These are phyloP conservation scores for Protonemura montana DNA, from an alignment of 2,888 invertebrate species.

Conservation along the genomic window DNA sequence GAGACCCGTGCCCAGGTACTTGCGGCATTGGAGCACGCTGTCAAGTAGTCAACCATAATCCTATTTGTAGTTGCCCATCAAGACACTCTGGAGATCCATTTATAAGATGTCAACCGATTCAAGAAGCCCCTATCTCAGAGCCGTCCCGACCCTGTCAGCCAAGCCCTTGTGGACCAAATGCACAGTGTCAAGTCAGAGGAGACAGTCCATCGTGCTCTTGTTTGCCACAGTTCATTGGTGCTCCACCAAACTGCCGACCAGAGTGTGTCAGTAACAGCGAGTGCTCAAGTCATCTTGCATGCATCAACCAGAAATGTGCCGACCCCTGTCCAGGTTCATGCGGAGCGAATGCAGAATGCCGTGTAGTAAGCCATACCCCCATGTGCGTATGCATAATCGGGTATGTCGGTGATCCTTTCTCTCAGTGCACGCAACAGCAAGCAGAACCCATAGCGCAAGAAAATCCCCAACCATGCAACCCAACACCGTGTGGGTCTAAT, in stretches of 20 bases:
- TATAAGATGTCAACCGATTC: constrained; percentile 66
- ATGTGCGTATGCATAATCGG: constrained; percentile 54
- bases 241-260: constrained; percentile 64
- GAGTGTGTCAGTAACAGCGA: constrained; percentile 69
- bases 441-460: constrained; percentile 46
- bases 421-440: constrained; percentile 59
- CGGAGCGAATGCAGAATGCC: constrained; percentile 76
- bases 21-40: constrained; percentile 74
- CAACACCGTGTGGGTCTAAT: constrained; percentile 57
- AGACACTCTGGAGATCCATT: constrained; percentile 81
- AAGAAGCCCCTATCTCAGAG: constrained; percentile 47
- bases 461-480: constrained; percentile 48
- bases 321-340: constrained; percentile 74
- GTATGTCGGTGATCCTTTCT: constrained; percentile 57
- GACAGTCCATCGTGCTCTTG: constrained; percentile 67
- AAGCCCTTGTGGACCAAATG: constrained; percentile 54
- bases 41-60: constrained; percentile 77
- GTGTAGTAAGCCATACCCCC: constrained; percentile 57
- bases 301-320: constrained; percentile 61
- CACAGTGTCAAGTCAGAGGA: constrained; percentile 54
- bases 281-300: constrained; percentile 60
- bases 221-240: constrained; percentile 70
- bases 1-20: constrained; percentile 63
- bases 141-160: constrained; percentile 54
- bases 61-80: constrained; percentile 74